Evolutionary conservation across 2,113 vertebrate species (phyloP).

Genomic region (Sus scrofa): T2T-Sscrofa CM000812.6:148293001-148293500

Average conservation of each 20-base stretch:
- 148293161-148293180: background rate
- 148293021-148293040: slow-evolving; percentile 81
- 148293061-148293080: slow-evolving; percentile 64
- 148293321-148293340: no score
- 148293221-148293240: no score
- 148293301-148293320: no score
- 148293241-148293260: no score
- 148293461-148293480: background rate
- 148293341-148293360: no score
- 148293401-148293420: no score
- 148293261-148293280: no score
- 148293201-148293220: no score
- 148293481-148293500: background rate
- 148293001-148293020: slow-evolving; percentile 80
- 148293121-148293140: background rate
- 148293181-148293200: background rate
- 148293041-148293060: slow-evolving; percentile 56
- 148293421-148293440: background rate
- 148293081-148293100: background rate
- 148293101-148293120: slow-evolving; percentile 10
- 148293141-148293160: background rate
- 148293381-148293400: no score
- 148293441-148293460: background rate
- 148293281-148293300: no score
- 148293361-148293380: no score